Percentiles rank a stretch among this genome's conserved stretches.
Conservation (phyloP, 2,113 vertebrate genomes). For the Tychaedon coryphoeus region DNA sequence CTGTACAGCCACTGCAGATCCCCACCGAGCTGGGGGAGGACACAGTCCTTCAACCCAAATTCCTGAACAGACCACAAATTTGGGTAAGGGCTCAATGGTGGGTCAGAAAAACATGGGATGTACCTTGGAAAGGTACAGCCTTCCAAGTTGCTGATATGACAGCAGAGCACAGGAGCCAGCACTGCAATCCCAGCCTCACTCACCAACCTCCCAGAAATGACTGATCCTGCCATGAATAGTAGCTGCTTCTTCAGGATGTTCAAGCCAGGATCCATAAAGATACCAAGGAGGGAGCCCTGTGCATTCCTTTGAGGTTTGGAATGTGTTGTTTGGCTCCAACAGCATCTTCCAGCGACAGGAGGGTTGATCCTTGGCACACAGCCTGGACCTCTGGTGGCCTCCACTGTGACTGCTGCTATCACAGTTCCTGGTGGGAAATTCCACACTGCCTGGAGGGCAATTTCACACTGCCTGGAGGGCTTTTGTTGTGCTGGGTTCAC, state of each 20-base stretch:
- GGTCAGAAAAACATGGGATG: rapidly evolving
- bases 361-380: not conserved
- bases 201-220: not conserved
- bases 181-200: not conserved
- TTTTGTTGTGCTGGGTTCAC: rapidly evolving
- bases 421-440: not conserved
- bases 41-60: rapidly evolving
- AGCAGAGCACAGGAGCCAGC: not conserved
- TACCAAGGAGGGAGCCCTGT: not conserved
- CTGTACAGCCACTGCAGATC: rapidly evolving
- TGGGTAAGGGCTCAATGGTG: not conserved
- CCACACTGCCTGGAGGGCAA: not conserved
- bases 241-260: not conserved
- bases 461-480: not conserved
- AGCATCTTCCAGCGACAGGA: rapidly evolving
- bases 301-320: not conserved
- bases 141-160: rapidly evolving
- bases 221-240: not conserved
- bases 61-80: not conserved
- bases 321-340: not conserved
- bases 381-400: not conserved
- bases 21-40: rapidly evolving
- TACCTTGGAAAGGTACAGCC: not conserved
- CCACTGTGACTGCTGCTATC: rapidly evolving
- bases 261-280: not conserved